Conservation (phyloP, 2,797 vertebrate genomes). For the Pseudochromis fuscus region DNA sequence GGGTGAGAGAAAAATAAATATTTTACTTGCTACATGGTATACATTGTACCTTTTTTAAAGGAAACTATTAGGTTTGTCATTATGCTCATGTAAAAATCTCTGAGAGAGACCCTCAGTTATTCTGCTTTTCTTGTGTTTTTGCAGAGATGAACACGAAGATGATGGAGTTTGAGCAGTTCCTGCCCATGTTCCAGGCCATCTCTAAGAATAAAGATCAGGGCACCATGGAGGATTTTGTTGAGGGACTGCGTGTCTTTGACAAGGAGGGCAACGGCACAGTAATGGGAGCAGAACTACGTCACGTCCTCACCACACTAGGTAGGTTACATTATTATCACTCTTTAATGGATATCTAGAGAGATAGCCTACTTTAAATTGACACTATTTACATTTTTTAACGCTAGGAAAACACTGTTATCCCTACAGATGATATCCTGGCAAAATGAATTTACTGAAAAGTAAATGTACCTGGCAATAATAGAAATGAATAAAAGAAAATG, state of each 20-base stretch:
- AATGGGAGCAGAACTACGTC: constrained; percentile 96
- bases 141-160: constrained; percentile 94
- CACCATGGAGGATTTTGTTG: constrained; percentile 94
- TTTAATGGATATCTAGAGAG: not conserved
- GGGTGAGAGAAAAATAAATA: constrained; percentile 81
- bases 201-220: constrained; percentile 98
- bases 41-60: not conserved
- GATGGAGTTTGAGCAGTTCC: constrained; percentile 95
- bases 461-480: not conserved
- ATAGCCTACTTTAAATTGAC: not conserved
- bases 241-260: constrained; percentile 96
- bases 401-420: not conserved
- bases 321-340: constrained; percentile 53
- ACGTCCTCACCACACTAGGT: constrained; percentile 95
- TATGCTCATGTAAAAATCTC: not conserved
- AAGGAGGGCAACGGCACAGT: constrained; percentile 98
- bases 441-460: not conserved
- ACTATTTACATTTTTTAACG: not conserved
- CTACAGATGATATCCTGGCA: not conserved
- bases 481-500: too few relatives aligned
- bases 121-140: constrained; percentile 10
- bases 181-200: constrained; percentile 96
- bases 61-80: not conserved
- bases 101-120: not conserved
- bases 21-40: not conserved